A percentile compares a stretch with the other conserved stretches of the same genome.
Evolutionary conservation across 1,140 invertebrate genomes (phyloP).

Genomic region (Diuraphis noxia): DNA sequence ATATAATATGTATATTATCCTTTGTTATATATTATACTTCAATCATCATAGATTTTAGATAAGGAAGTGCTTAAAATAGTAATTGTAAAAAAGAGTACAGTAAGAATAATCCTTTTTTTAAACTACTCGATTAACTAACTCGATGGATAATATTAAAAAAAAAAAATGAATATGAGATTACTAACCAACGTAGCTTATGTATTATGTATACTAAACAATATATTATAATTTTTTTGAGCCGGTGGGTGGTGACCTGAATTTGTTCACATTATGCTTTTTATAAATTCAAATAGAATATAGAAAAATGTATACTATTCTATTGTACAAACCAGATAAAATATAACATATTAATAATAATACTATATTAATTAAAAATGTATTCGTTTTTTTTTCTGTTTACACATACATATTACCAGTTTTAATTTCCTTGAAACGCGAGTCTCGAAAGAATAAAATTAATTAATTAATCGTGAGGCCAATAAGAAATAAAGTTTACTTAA

Average conservation of each 20-base stretch:
- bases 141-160: background rate
- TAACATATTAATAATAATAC: background rate
- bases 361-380: background rate
- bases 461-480: background rate
- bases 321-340: background rate
- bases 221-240: background rate
- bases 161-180: background rate
- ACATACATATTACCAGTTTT: background rate
- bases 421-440: background rate
- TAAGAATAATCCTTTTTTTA: background rate
- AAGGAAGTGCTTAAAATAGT: background rate
- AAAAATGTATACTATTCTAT: background rate
- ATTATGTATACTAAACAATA: no score
- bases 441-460: no score
- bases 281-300: background rate
- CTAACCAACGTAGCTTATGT: background rate
- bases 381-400: background rate
- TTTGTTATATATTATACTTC: background rate
- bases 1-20: background rate
- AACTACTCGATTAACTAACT: no score
- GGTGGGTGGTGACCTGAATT: background rate
- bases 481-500: background rate
- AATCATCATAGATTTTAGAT: background rate
- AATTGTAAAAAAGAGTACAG: background rate
- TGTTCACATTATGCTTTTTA: background rate